phyloP scores from a whole-genome alignment of 1,140 invertebrate species.

The Macrocentrus cingulum region DNA sequence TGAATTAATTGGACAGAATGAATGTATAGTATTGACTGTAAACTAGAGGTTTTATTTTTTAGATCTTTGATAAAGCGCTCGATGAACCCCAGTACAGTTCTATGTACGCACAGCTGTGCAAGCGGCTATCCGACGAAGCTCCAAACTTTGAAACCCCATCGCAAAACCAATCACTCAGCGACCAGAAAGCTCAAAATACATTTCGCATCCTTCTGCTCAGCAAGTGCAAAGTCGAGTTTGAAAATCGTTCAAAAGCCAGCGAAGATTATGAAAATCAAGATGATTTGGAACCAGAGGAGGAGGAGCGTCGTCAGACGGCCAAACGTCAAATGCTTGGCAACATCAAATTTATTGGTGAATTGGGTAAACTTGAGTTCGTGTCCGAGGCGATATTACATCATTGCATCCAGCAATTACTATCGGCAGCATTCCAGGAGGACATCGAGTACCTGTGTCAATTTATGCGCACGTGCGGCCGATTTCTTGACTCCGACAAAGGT shows the following conservation, averaged over 20 bases:
- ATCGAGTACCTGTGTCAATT: conserved; percentile 98
- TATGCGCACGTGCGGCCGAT: conserved; percentile 94
- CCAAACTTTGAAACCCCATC: conserved; percentile 86
- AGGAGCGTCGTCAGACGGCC: conserved; percentile 85
- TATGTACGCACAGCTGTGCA: conserved; percentile 99
- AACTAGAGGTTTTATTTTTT: too few species aligned
- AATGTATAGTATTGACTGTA: too few species aligned
- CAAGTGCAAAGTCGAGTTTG: conserved; percentile 93
- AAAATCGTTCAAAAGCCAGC: conserved; percentile 76
- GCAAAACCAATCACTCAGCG: conserved; percentile 34
- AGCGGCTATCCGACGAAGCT: conserved; percentile 94
- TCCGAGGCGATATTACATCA: conserved; percentile 89
- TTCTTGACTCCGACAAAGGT: conserved; percentile 91
- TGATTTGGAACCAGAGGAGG: conserved; percentile 76
- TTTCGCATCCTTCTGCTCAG: conserved; percentile 89
- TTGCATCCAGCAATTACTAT: conserved; percentile 88
- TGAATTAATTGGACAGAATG: too few species aligned
- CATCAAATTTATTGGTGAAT: conserved; percentile 96
- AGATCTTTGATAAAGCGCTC: conserved; percentile 98
- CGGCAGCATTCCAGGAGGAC: conserved; percentile 90
- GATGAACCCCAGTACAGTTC: conserved; percentile 99
- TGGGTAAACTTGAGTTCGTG: conserved; percentile 95
- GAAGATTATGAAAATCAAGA: conserved; percentile 69
- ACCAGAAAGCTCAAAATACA: conserved; percentile 65
- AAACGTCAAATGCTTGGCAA: conserved; percentile 98